Evolutionary conservation across 2,797 vertebrate species (phyloP).

Genomic region (Eupleurogrammus muticus): DNA sequence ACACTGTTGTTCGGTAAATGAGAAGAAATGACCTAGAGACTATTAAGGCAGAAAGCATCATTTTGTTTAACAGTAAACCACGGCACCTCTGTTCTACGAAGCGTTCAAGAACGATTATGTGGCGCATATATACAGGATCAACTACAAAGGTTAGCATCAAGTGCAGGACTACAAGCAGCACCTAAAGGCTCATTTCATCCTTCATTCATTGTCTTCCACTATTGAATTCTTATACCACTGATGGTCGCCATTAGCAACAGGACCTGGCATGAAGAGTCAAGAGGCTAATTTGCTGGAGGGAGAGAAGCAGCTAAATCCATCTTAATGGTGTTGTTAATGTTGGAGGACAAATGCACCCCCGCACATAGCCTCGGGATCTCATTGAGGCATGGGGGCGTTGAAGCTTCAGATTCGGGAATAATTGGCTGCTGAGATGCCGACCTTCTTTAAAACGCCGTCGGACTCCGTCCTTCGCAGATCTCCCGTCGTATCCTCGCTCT

Average conservation of each 20-base stretch:
- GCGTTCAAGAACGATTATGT: conserved; percentile 31
- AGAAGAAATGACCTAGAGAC: conserved; percentile 2
- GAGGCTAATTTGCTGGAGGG: conserved; percentile 65
- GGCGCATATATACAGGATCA: conserved; percentile 35
- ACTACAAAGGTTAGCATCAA: conserved; percentile 25
- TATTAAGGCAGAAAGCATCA: not conserved
- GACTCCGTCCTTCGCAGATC: conserved; percentile 96
- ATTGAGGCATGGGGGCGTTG: conserved; percentile 21
- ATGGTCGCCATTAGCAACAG: conserved; percentile 64
- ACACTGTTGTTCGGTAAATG: conserved; percentile 25
- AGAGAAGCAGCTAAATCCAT: conserved; percentile 57
- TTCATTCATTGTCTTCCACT: conserved; percentile 55
- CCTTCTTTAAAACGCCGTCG: conserved; percentile 96
- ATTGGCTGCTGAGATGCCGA: conserved; percentile 64
- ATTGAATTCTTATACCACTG: conserved; percentile 48
- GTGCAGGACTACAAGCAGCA: conserved; percentile 20
- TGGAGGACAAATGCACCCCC: conserved; percentile 51
- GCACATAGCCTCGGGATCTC: conserved; percentile 48
- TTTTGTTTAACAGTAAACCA: conserved; percentile 1
- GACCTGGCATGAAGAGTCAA: conserved; percentile 62
- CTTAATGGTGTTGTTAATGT: conserved; percentile 58
- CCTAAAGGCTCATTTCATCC: conserved; percentile 15
- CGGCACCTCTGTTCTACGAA: conserved; percentile 12
- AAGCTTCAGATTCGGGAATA: conserved; percentile 31
- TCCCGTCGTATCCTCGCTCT: conserved; percentile 87